Base-by-base conservation (phyloP, 2,888 invertebrate genomes). In the Entomobrya proxima region DNA sequence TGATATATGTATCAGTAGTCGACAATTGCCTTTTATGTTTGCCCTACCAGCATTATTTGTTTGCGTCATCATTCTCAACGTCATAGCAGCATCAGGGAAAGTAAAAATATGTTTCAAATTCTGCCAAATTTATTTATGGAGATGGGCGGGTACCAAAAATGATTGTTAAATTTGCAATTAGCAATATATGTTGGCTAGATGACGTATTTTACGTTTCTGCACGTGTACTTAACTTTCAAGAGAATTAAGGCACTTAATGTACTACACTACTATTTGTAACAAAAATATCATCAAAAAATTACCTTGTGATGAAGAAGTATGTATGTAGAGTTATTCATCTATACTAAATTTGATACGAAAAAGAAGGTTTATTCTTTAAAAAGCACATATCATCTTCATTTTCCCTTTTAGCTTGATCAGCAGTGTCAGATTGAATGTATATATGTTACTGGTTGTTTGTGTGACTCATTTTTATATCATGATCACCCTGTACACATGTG, bases 71-170 rank as follows among this genome's bases (percentile, higher is more conserved):
- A 52, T 47, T 6, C 18, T 21, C 18, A 4, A 5, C 21, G 3
- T 52, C 18, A 11, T 5, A 47, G 3, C 15, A 47, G 6, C 47
- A 47, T 13, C 15, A 47, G 52, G 52, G 52, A 52, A 52, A 52
- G 52, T 52, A 21, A 18, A 32, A 11, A 3, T 61, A n/a, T 21
- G 15, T 37, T 67, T 67, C 40, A 40, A 67, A 40, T 67, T n/a
- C 67, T 67, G 40, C 21, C 9, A 40, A 67, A 67, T 40, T 13
- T 64, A 24, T 67, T 67, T 67, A 67, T 67, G 67, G 67, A 67
- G 37, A 67, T 67, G 67, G 67, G 67, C 21, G 67, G 67, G 13
- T n/a, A 24, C 40, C 1, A 21, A 18, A 67, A 35, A 64, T 5
- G 18, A 40, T 21, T 61, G 55, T n/a, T 61, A 61, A 61, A 61